Percentiles rank a stretch among this genome's conserved stretches.
phyloP scores from a whole-genome alignment of 2,113 vertebrate species.

The Xyliphius kryptos region DNA sequence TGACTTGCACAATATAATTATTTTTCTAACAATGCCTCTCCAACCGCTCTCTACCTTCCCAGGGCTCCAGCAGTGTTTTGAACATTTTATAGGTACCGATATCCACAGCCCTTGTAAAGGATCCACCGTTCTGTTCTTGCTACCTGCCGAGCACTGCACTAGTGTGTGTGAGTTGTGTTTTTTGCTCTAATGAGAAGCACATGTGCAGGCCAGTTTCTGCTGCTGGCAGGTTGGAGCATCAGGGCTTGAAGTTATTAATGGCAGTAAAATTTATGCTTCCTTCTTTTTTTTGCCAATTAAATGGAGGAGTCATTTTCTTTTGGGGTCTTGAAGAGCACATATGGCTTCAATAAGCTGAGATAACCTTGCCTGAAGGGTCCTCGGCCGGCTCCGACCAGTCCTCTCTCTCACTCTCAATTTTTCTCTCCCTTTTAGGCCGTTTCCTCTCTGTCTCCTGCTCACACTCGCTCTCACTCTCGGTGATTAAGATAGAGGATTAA shows the following conservation, averaged over 20 bases:
- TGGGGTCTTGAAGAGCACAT: conserved; percentile 71
- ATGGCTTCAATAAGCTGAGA: conserved; percentile 80
- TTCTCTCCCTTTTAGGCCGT: no score
- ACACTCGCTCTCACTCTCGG: conserved; percentile 20
- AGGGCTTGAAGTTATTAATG: conserved; percentile 90
- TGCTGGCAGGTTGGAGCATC: conserved; percentile 68
- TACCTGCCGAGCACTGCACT: conserved; percentile 73
- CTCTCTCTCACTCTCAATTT: conserved; percentile 23
- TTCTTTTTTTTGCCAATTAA: conserved; percentile 89
- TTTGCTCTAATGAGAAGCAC: conserved; percentile 88
- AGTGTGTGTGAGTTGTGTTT: no score
- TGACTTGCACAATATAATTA: conserved; percentile 46
- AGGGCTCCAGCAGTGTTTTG: conserved; percentile 52
- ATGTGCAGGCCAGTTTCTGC: conserved; percentile 70
- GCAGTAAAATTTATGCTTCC: conserved; percentile 98
- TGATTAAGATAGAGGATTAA: conserved; percentile 35
- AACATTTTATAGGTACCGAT: conserved; percentile 60
- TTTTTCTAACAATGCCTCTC: conserved; percentile 44
- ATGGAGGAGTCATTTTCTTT: conserved; percentile 64
- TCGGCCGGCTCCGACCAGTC: conserved; percentile 34
- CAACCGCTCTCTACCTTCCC: conserved; percentile 11
- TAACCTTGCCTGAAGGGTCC: conserved; percentile 65
- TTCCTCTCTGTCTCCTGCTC: conserved; percentile 19
- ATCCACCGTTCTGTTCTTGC: conserved; percentile 63
- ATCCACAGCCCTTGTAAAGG: conserved; percentile 55